Evolutionary conservation across 1,140 invertebrate genomes (phyloP).

Genomic region (Archegozetes longisetosus): DNA sequence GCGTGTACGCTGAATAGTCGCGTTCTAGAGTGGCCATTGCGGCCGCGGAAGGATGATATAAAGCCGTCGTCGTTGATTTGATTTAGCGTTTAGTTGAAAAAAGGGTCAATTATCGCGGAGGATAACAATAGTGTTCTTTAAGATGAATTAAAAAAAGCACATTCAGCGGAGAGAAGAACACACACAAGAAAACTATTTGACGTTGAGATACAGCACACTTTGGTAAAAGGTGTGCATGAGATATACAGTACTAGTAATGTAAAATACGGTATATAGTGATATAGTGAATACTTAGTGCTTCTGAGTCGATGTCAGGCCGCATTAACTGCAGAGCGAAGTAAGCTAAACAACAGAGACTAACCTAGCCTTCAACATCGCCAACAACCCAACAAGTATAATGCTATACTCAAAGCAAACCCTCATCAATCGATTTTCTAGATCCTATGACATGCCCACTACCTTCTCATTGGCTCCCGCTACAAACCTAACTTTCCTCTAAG

Average conservation of each 20-base stretch:
- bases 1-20: conserved; percentile 16
- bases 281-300: not conserved
- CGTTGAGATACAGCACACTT: not conserved
- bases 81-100: not conserved
- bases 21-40: conserved; percentile 19
- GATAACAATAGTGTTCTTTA: not conserved
- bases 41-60: conserved; percentile 10
- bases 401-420: too few relatives aligned
- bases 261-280: not conserved
- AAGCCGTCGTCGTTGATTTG: conserved; percentile 1
- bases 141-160: not conserved
- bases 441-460: too few relatives aligned
- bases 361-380: too few relatives aligned
- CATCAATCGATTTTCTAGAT: too few relatives aligned
- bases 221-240: not conserved
- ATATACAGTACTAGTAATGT: not conserved
- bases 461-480: too few relatives aligned
- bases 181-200: not conserved
- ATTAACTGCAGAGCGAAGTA: not conserved
- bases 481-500: too few relatives aligned
- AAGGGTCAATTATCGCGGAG: not conserved
- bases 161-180: not conserved
- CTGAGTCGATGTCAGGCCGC: not conserved
- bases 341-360: too few relatives aligned
- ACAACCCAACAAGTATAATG: not conserved